phyloP scores from a whole-genome alignment of 2,888 invertebrate genomes.

The Pseudoips prasinana region DNA sequence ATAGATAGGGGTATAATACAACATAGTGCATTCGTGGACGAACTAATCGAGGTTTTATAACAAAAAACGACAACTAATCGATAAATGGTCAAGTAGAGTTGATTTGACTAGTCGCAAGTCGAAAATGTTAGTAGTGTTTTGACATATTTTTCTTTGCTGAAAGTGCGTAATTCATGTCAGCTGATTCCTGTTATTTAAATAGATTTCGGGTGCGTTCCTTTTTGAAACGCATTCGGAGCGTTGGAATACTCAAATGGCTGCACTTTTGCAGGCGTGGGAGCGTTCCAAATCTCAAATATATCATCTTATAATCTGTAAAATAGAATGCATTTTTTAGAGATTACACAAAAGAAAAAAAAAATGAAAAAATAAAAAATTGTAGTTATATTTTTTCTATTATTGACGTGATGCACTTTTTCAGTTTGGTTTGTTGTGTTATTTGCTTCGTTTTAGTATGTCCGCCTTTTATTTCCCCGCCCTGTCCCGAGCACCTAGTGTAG shows the following conservation, averaged over 20 bases:
- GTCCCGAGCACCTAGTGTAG: slow-evolving; percentile 65
- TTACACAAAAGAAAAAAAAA: slow-evolving; percentile 51
- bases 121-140: slow-evolving; percentile 82
- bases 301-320: slow-evolving; percentile 66
- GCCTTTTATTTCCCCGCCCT: slow-evolving; percentile 57
- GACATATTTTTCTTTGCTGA: slow-evolving; percentile 83
- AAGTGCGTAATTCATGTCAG: slow-evolving; percentile 83
- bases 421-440: slow-evolving; percentile 70
- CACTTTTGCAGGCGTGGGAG: slow-evolving; percentile 52
- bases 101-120: slow-evolving; percentile 82
- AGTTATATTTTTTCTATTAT: slow-evolving; percentile 59
- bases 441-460: slow-evolving; percentile 75
- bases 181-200: slow-evolving; percentile 70
- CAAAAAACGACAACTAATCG: slow-evolving; percentile 68
- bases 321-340: slow-evolving; percentile 69
- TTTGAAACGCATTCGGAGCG: slow-evolving; percentile 39
- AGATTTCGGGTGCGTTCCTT: slow-evolving; percentile 37
- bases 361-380: slow-evolving; percentile 55
- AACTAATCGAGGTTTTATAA: slow-evolving; percentile 71
- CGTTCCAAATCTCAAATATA: slow-evolving; percentile 59
- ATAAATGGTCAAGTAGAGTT: slow-evolving; percentile 82
- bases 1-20: slow-evolving; percentile 70
- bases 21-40: slow-evolving; percentile 76
- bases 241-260: slow-evolving; percentile 69
- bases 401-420: slow-evolving; percentile 76